Conservation (phyloP, 2,888 invertebrate genomes). For the Phlogophora meticulosa region DNA sequence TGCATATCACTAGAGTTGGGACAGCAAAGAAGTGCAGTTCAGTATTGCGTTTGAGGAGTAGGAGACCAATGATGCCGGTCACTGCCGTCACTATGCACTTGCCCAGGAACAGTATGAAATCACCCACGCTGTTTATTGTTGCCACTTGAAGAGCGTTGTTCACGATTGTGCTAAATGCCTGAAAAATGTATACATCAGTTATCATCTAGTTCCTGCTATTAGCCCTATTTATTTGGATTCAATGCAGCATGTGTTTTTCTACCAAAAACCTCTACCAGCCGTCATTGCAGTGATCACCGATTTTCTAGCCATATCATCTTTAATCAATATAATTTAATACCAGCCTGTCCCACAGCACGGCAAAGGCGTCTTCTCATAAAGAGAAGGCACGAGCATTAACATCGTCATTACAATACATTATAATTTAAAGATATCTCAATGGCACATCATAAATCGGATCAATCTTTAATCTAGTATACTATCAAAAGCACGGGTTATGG, state of each 20-base stretch:
- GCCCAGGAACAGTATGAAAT: slow-evolving; percentile 97
- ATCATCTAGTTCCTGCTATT: background rate
- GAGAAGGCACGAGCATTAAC: no score
- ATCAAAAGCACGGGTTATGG: no score
- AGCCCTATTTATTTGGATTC: background rate
- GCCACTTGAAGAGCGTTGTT: slow-evolving; percentile 96
- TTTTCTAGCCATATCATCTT: no score
- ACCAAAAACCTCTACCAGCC: no score
- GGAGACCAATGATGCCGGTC: slow-evolving; percentile 94
- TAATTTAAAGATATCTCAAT: no score
- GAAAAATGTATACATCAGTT: slow-evolving; percentile 45
- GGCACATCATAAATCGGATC: no score
- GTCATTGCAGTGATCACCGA: no score
- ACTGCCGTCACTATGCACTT: slow-evolving; percentile 95
- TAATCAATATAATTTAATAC: no score
- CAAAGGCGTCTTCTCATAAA: no score
- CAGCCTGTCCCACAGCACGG: no score
- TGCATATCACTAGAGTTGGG: slow-evolving; percentile 95
- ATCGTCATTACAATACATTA: no score
- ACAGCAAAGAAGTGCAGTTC: slow-evolving; percentile 96
- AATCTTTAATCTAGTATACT: no score
- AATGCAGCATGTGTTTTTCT: background rate
- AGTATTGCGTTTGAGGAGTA: slow-evolving; percentile 94
- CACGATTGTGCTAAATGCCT: slow-evolving; percentile 97
- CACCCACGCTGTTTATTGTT: slow-evolving; percentile 97